These are phyloP conservation scores for Hippocampus comes DNA, from an alignment of 2,113 vertebrate species.

Conservation along the genomic window DNA sequence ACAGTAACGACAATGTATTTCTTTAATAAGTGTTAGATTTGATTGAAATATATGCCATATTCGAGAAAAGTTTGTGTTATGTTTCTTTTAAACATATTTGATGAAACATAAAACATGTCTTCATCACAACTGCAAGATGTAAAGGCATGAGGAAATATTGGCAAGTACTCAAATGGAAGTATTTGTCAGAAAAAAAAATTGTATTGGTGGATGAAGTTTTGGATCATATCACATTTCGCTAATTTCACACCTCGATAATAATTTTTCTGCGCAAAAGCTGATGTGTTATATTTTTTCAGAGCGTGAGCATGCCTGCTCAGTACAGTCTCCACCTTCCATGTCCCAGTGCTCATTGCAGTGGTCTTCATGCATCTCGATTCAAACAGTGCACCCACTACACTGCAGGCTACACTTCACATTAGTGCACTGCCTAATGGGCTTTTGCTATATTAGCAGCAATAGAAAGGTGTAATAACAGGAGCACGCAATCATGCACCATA, in stretches of 20 bases:
- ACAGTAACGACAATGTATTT: too few species aligned
- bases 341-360: conserved; percentile 58
- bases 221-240: background rate
- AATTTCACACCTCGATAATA: background rate
- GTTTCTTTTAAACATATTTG: background rate
- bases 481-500: conserved; percentile 74
- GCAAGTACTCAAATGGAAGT: background rate
- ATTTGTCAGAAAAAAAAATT: background rate
- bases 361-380: conserved; percentile 62
- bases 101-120: background rate
- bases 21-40: too few species aligned
- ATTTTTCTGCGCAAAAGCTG: conserved; percentile 28
- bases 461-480: conserved; percentile 71
- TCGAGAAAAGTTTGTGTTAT: background rate
- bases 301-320: conserved; percentile 27
- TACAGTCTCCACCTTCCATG: conserved; percentile 21
- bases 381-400: conserved; percentile 62
- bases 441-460: conserved; percentile 66
- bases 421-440: conserved; percentile 64
- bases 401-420: conserved; percentile 65
- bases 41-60: background rate
- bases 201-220: background rate
- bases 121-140: background rate
- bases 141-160: background rate
- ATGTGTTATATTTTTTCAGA: conserved; percentile 19